These are phyloP conservation scores for Lophotriccus pileatus DNA, from an alignment of 2,797 vertebrate species.

Conservation along the genomic window DNA sequence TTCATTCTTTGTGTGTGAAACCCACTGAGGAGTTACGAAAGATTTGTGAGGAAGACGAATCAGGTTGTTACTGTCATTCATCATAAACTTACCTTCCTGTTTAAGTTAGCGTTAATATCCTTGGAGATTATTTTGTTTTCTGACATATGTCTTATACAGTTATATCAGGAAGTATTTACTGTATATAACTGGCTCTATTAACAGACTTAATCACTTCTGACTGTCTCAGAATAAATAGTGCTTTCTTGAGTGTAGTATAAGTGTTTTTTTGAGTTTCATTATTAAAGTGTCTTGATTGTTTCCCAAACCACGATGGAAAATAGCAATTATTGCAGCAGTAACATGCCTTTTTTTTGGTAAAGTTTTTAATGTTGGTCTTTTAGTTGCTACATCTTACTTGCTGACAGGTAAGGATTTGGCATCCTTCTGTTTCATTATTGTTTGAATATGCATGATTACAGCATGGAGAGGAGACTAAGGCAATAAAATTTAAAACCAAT, in stretches of 20 bases:
- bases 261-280: conserved; percentile 4
- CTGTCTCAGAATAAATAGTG: conserved; percentile 11
- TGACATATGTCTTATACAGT: neutral
- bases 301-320: neutral
- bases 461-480: neutral
- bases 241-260: neutral
- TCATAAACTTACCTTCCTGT: neutral
- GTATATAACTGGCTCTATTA: neutral
- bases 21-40: neutral
- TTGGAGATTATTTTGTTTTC: neutral
- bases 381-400: neutral
- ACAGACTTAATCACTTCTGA: neutral
- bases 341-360: neutral
- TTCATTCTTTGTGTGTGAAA: neutral
- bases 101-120: neutral
- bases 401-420: neutral
- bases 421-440: neutral
- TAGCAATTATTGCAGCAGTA: neutral
- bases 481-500: neutral
- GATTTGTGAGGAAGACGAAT: neutral
- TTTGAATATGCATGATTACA: neutral
- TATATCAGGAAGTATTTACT: neutral
- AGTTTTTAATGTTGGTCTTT: neutral
- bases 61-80: neutral
- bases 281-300: neutral